Conservation (phyloP, 1,140 invertebrate species). For the Bicyclus anynana region DNA sequence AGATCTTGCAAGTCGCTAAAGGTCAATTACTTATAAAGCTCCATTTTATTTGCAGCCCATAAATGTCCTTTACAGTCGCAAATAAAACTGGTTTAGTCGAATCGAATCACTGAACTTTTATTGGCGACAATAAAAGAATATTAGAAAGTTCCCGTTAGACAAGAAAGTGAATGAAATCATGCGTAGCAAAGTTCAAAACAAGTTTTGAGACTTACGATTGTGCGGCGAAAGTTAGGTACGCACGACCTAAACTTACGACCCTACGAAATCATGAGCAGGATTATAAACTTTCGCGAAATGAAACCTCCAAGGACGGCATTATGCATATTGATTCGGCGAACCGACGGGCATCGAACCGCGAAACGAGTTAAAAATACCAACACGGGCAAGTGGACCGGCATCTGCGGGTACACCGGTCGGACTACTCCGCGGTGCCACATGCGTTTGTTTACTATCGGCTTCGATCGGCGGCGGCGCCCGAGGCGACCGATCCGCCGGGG, state of each 20-base stretch:
- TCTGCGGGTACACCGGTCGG: conserved; percentile 66
- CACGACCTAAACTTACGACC: conserved; percentile 28
- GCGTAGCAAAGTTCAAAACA: conserved; percentile 43
- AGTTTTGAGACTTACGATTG: conserved; percentile 54
- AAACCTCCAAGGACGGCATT: conserved; percentile 59
- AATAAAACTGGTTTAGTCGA: conserved; percentile 48
- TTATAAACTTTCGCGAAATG: conserved; percentile 43
- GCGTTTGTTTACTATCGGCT: conserved; percentile 73
- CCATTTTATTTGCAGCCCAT: conserved; percentile 45
- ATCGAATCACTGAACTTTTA: conserved; percentile 38
- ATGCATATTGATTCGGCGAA: conserved; percentile 73
- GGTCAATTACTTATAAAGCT: conserved; percentile 48
- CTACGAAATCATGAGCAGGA: conserved; percentile 40
- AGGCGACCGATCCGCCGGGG: conserved; percentile 31
- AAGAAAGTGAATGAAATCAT: conserved; percentile 39
- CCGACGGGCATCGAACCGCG: conserved; percentile 72
- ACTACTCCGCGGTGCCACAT: conserved; percentile 64
- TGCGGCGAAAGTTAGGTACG: conserved; percentile 30
- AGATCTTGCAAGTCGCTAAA: conserved; percentile 35
- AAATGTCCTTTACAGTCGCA: conserved; percentile 45
- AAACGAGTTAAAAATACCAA: conserved; percentile 74
- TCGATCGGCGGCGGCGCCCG: conserved; percentile 38
- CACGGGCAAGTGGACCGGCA: conserved; percentile 57
- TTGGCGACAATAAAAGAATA: conserved; percentile 39
- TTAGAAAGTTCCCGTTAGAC: conserved; percentile 46